A percentile compares a stretch with the other conserved stretches of the same genome.
Conservation (phyloP, 2,113 vertebrate species). For the Edolisoma coerulescens region DNA sequence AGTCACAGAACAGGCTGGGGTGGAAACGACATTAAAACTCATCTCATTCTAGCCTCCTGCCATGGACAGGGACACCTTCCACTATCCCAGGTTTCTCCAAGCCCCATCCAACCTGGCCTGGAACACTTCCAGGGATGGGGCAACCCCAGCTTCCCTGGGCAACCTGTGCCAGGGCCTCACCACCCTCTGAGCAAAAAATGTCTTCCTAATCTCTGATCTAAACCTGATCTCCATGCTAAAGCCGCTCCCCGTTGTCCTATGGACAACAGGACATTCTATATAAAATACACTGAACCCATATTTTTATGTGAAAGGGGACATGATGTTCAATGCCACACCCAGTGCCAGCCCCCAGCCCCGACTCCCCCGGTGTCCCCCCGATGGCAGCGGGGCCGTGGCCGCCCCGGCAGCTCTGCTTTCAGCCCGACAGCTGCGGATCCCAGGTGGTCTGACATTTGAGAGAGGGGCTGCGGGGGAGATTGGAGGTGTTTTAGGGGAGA, state of each 20-base stretch:
- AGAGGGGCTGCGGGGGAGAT: constrained; percentile 83
- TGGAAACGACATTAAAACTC: neutral
- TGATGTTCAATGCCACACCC: neutral
- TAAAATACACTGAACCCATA: fast-evolving
- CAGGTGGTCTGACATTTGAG: constrained; percentile 98
- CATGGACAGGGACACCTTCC: too few relatives aligned
- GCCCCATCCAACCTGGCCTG: neutral
- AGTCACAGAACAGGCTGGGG: neutral
- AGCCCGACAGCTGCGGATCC: constrained; percentile 91
- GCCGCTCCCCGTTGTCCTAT: neutral
- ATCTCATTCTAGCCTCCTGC: neutral
- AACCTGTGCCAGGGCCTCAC: fast-evolving
- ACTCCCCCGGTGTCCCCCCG: neutral
- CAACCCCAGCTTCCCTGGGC: neutral
- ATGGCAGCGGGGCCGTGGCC: neutral
- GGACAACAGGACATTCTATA: fast-evolving
- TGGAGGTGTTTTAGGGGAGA: constrained; percentile 87
- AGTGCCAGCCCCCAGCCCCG: neutral
- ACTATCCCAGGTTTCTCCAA: neutral
- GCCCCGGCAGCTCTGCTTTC: constrained; percentile 78
- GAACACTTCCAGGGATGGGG: neutral
- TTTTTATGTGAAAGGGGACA: fast-evolving
- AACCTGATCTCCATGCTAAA: neutral
- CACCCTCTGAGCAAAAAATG: neutral
- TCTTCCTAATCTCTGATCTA: neutral